A percentile compares a stretch with the other conserved stretches of the same genome.
These are phyloP conservation scores for Steatocranus sp. DNA, from an alignment of 2,797 vertebrate species.

Conservation along the genomic window DNA sequence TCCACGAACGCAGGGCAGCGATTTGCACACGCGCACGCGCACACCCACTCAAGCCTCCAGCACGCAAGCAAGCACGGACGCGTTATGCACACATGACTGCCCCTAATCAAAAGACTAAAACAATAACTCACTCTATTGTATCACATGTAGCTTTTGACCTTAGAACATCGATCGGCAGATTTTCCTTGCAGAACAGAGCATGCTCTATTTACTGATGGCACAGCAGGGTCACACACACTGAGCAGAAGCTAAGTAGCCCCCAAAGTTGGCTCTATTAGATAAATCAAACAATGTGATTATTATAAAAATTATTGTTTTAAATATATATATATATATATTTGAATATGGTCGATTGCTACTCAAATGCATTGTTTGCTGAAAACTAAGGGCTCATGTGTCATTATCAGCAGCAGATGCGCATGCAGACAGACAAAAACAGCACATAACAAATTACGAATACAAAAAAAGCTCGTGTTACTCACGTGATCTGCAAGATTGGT, in stretches of 20 bases:
- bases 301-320: background rate
- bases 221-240: slow-evolving; percentile 47
- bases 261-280: slow-evolving; percentile 21
- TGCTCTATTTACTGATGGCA: slow-evolving; percentile 57
- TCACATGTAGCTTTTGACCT: slow-evolving; percentile 74
- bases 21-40: slow-evolving; percentile 18
- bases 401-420: background rate
- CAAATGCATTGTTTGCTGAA: background rate
- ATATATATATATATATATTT: background rate
- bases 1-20: slow-evolving; percentile 40
- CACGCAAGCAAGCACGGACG: slow-evolving; percentile 30
- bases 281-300: slow-evolving; percentile 1
- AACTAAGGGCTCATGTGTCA: background rate
- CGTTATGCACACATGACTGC: slow-evolving; percentile 68
- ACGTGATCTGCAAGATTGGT: slow-evolving; percentile 99
- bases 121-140: slow-evolving; percentile 72
- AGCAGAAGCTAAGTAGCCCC: background rate
- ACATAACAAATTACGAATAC: background rate
- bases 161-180: slow-evolving; percentile 63
- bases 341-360: background rate
- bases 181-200: slow-evolving; percentile 54
- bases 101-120: slow-evolving; percentile 74
- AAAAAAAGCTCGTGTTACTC: slow-evolving; percentile 74
- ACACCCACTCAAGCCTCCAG: slow-evolving; percentile 8
- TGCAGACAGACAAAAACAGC: background rate